These are phyloP conservation scores for Ictidomys tridecemlineatus DNA, from an alignment of 2,113 vertebrate species.

Conservation along the genomic window DNA sequence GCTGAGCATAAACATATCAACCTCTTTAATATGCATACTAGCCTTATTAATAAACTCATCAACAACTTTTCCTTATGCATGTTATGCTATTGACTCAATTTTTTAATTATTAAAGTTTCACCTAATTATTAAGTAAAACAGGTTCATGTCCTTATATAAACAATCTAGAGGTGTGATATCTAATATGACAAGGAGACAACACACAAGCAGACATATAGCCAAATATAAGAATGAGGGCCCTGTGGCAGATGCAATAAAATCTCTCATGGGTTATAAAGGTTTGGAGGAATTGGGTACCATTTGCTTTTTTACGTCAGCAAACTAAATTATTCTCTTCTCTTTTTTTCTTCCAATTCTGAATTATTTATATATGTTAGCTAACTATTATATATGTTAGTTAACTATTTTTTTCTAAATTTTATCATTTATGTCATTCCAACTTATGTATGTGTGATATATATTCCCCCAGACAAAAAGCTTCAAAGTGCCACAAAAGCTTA, in stretches of 20 bases:
- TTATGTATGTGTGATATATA: not conserved
- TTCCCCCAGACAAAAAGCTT: not conserved
- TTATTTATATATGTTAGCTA: not conserved
- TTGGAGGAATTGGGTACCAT: not conserved
- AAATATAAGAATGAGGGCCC: not conserved
- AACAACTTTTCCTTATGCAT: not conserved
- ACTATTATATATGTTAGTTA: not conserved
- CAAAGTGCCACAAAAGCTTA: not conserved
- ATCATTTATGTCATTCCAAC: not conserved
- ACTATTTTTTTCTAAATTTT: not conserved
- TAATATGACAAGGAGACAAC: rapidly evolving
- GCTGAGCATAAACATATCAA: not conserved
- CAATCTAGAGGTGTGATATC: not conserved
- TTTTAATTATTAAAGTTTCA: not conserved
- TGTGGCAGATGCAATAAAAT: not conserved
- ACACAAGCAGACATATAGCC: too few relatives aligned
- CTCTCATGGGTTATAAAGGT: not conserved
- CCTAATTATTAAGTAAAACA: not conserved
- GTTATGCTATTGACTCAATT: not conserved
- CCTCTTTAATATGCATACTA: not conserved
- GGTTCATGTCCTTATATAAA: not conserved
- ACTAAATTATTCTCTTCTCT: not conserved
- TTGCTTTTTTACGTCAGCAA: not conserved
- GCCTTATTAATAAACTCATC: not conserved
- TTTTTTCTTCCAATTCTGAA: not conserved